Percentiles rank a stretch among this genome's conserved stretches.
phyloP scores from a whole-genome alignment of 2,888 invertebrate species.

The Acrobasis suavella region DNA sequence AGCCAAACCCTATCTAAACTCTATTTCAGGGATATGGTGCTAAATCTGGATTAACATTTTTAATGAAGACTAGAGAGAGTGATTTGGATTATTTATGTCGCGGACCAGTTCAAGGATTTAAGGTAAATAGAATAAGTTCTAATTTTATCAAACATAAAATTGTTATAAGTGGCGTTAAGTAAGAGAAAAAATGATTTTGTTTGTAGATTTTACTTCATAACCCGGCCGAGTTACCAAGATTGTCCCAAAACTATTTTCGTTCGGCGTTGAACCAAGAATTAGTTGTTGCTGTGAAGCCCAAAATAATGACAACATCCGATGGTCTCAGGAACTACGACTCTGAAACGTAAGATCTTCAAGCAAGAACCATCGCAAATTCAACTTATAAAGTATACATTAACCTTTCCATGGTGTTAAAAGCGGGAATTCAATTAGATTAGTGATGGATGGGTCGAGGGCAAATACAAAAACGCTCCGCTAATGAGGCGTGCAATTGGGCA shows the following conservation, averaged over 20 bases:
- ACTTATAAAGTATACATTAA: no score
- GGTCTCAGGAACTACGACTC: conserved; percentile 85
- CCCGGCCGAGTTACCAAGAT: conserved; percentile 86
- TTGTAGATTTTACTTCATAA: conserved; percentile 85
- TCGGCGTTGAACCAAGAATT: conserved; percentile 87
- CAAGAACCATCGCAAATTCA: no score
- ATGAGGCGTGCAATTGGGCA: no score
- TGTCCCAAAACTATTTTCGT: conserved; percentile 87
- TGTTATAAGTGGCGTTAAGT: not conserved
- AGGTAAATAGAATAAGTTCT: conserved; percentile 65
- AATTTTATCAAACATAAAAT: no score
- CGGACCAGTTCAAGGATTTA: conserved; percentile 89
- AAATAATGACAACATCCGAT: conserved; percentile 88
- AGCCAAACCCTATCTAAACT: no score
- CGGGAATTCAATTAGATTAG: no score
- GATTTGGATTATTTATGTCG: conserved; percentile 87
- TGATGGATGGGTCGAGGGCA: no score
- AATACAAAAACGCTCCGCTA: no score
- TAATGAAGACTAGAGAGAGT: conserved; percentile 81
- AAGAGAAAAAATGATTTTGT: conserved; percentile 24
- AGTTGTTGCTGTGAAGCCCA: conserved; percentile 87
- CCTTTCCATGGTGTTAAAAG: no score
- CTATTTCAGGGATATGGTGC: conserved; percentile 83
- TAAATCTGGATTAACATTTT: conserved; percentile 84
- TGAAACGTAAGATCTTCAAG: conserved; percentile 50